Base-by-base conservation (phyloP, 2,888 invertebrate species). In the Serrognathus titanus region DNA sequence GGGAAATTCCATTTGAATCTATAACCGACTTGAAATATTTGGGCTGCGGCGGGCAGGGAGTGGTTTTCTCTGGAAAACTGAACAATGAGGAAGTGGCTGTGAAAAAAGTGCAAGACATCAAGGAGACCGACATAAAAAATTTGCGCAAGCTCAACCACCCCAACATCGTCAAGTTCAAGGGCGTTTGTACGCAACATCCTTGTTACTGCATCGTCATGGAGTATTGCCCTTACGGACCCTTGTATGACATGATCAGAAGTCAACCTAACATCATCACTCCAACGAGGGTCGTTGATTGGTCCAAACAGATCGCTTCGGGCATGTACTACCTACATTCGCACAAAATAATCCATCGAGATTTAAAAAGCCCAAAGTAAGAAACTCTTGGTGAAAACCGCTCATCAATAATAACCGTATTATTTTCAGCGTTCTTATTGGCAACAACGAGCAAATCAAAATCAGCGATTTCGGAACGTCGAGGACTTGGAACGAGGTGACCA, bases 141-240 rank as follows among this genome's bases (percentile, higher is more conserved):
- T 81, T 98, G 61, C 81, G 92, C 57, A 93, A 95, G 78, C 83
- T 98, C 55, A 92, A 94, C 73, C 97, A 98, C 78, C 90, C 91
- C n/a, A 97, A 98, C 76, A 92, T 98, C 67, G 90, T 95, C 51
- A 87, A 89, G 73, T 94, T 95, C 77, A 88, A 85, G 74, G 99
- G 98, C 48, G 92, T 98, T 4, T 98, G 97, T 75, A 93, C 93
- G 1, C 89, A 92, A 73, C 86, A 92, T 5, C 95, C 96, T 1
- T 91, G 91, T 69, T 96, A 89, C 74, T 95, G 95, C 75, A 92
- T 99, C 64, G 87, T 99, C 53, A 99, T 99, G 99, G 99, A 99
- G 75, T 99, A 87, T 78, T 99, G 99, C 75, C 93, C 95, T 2
- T 91, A 92, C 70, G 98, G 98, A 2, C 93, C 97, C 16, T 81